Evolutionary conservation across 2,797 vertebrate genomes (phyloP).

Genomic region (Trichosurus vulpecula): DNA sequence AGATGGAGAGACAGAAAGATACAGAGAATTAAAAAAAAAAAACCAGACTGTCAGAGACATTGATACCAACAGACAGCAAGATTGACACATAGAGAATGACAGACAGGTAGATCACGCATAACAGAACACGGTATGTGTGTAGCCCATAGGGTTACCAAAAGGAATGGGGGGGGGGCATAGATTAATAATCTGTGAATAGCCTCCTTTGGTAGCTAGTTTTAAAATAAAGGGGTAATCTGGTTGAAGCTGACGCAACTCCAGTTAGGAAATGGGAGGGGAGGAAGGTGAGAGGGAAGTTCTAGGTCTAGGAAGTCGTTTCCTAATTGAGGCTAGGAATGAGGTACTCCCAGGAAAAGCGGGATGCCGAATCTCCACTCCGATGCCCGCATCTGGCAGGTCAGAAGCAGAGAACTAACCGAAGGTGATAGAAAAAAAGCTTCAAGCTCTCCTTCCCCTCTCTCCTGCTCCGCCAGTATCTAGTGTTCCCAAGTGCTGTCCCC

Average conservation of each 20-base stretch:
- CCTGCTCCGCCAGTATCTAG: background rate
- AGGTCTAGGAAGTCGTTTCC: background rate
- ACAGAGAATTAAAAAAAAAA: background rate
- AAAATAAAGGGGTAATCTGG: background rate
- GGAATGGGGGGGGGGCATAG: background rate
- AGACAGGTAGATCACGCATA: too few relatives aligned
- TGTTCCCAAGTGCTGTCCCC: background rate
- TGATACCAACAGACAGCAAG: accelerated
- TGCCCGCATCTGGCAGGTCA: background rate
- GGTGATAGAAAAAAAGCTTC: too few relatives aligned
- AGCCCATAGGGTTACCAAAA: background rate
- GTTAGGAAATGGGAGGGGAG: background rate
- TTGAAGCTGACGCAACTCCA: background rate
- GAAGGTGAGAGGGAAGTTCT: background rate
- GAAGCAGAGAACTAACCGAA: background rate
- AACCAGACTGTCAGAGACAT: too few relatives aligned
- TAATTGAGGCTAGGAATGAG: background rate
- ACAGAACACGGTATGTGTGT: background rate
- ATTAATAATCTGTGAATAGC: background rate
- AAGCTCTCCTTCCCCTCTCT: background rate
- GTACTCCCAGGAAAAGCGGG: background rate
- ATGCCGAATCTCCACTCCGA: background rate
- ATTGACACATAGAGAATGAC: too few relatives aligned
- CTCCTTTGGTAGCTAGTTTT: background rate
- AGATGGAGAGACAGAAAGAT: background rate